These are phyloP conservation scores for Ammodytes marinus DNA, from an alignment of 2,113 vertebrate genomes.

Conservation along the genomic window DNA sequence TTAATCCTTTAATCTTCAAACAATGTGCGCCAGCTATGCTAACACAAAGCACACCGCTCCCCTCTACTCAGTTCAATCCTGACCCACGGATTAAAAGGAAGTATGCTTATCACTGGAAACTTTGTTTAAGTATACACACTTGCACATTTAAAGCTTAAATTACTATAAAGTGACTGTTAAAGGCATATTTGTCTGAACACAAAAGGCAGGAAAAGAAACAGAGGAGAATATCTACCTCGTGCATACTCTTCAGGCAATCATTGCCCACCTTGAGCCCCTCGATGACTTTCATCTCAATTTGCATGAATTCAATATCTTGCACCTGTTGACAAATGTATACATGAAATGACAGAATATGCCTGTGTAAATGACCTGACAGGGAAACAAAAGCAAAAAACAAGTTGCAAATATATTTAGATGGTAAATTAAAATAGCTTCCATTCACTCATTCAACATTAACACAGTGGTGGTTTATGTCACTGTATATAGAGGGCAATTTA, in stretches of 20 bases:
- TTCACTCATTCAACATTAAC: neutral
- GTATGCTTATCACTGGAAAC: constrained; percentile 28
- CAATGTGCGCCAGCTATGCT: constrained; percentile 67
- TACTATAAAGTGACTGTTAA: neutral
- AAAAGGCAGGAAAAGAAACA: neutral
- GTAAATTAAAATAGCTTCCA: neutral
- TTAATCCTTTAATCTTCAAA: constrained; percentile 82
- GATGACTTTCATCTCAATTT: constrained; percentile 94
- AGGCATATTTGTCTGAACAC: neutral
- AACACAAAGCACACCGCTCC: constrained; percentile 49
- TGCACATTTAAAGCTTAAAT: constrained; percentile 12
- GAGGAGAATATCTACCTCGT: constrained; percentile 85
- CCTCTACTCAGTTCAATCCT: constrained; percentile 18
- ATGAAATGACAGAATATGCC: neutral
- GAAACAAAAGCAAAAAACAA: neutral
- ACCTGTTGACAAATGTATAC: constrained; percentile 83
- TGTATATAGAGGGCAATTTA: neutral
- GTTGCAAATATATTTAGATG: neutral
- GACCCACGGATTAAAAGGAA: constrained; percentile 32
- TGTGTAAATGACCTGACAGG: neutral
- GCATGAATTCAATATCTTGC: constrained; percentile 94
- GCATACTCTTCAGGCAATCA: constrained; percentile 95
- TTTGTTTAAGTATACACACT: constrained; percentile 1
- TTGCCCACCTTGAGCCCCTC: constrained; percentile 94
- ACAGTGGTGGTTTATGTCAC: neutral